A percentile compares a stretch with the other conserved stretches of the same genome.
phyloP scores from a whole-genome alignment of 2,113 vertebrate species.

The Halcyon malimbica region DNA sequence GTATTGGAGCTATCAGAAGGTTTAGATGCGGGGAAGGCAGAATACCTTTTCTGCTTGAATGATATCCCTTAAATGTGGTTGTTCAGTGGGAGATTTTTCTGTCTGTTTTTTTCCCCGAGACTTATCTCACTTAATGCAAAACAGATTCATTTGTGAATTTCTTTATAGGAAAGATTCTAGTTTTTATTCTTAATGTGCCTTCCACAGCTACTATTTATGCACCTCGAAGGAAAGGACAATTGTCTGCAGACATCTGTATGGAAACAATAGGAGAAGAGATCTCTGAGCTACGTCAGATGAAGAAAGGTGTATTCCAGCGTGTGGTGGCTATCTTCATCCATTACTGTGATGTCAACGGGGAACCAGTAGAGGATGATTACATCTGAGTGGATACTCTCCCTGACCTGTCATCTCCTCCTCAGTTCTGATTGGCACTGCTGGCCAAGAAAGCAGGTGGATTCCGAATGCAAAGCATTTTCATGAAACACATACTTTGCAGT shows the following conservation, averaged over 20 bases:
- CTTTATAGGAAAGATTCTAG: not conserved
- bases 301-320: slow-evolving; percentile 89
- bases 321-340: slow-evolving; percentile 97
- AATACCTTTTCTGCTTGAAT: not conserved
- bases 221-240: slow-evolving; percentile 93
- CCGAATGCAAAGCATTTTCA: slow-evolving; percentile 15
- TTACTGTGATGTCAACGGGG: slow-evolving; percentile 94
- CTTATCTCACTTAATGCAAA: not conserved
- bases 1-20: not conserved
- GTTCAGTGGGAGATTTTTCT: accelerated
- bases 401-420: not conserved
- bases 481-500: not conserved
- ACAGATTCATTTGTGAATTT: not conserved
- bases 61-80: not conserved
- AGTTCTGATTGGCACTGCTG: slow-evolving; percentile 6
- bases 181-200: not conserved
- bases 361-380: slow-evolving; percentile 96
- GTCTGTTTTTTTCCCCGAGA: not conserved
- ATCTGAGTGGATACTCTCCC: slow-evolving; percentile 75
- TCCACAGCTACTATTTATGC: slow-evolving; percentile 93
- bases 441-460: slow-evolving; percentile 27
- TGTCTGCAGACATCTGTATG: slow-evolving; percentile 98
- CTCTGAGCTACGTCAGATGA: slow-evolving; percentile 92
- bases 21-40: not conserved
- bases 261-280: slow-evolving; percentile 98